These are phyloP conservation scores for Thelaira solivaga DNA, from an alignment of 2,888 invertebrate species.

Conservation along the genomic window DNA sequence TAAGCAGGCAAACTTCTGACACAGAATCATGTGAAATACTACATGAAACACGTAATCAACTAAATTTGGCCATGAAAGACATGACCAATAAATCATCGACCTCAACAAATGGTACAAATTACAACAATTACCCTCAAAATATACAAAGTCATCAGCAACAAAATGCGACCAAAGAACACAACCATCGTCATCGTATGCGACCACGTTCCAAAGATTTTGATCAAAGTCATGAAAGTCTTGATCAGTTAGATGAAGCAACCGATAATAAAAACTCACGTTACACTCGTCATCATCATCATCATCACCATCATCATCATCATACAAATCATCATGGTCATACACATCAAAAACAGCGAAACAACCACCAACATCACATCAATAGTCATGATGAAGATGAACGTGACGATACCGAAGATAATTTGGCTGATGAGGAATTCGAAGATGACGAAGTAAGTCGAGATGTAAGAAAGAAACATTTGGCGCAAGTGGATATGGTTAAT, in stretches of 20 bases:
- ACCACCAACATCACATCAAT: slow-evolving; percentile 62
- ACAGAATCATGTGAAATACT: slow-evolving; percentile 77
- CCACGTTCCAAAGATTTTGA: slow-evolving; percentile 75
- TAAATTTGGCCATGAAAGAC: slow-evolving; percentile 72
- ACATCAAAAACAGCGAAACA: slow-evolving; percentile 67
- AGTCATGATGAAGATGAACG: slow-evolving; percentile 70
- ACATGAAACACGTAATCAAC: slow-evolving; percentile 74
- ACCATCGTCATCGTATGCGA: slow-evolving; percentile 72
- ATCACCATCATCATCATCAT: slow-evolving; percentile 65
- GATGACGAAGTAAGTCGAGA: slow-evolving; percentile 75
- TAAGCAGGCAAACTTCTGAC: slow-evolving; percentile 76
- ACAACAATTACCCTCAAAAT: slow-evolving; percentile 54
- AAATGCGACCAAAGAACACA: slow-evolving; percentile 70
- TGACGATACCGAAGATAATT: slow-evolving; percentile 76
- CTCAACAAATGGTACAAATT: slow-evolving; percentile 63
- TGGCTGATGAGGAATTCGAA: slow-evolving; percentile 76
- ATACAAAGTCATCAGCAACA: slow-evolving; percentile 38
- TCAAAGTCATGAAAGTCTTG: slow-evolving; percentile 75
- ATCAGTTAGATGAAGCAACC: slow-evolving; percentile 68
- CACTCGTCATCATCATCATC: slow-evolving; percentile 60
- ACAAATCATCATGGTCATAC: slow-evolving; percentile 68
- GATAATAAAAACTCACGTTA: slow-evolving; percentile 52
- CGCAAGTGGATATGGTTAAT: slow-evolving; percentile 42
- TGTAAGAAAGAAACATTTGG: slow-evolving; percentile 71
- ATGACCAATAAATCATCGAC: slow-evolving; percentile 63